Percentiles rank a stretch among this genome's conserved stretches.
Conservation (phyloP, 2,113 vertebrate species). For the Ceyx cyanopectus region DNA sequence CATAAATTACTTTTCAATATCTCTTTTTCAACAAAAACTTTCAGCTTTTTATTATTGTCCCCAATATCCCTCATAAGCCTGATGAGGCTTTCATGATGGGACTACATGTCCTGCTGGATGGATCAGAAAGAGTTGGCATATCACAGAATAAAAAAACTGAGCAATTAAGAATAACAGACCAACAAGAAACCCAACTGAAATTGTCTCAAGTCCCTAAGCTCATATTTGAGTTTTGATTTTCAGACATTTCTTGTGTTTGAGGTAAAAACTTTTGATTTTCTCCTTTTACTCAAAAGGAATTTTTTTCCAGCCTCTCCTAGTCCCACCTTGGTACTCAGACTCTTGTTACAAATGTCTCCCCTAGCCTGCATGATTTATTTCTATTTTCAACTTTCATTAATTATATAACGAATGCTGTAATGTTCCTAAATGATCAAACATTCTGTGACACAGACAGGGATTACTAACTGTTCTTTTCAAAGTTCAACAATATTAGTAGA, state of each 20-base stretch:
- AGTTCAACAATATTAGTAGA: not conserved
- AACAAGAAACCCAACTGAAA: not conserved
- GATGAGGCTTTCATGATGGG: not conserved
- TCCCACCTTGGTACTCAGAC: not conserved
- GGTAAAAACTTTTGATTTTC: not conserved
- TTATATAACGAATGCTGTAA: not conserved
- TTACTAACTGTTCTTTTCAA: not conserved
- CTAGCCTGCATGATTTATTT: not conserved
- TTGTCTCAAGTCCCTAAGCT: not conserved
- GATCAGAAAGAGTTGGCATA: not conserved
- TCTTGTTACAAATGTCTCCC: not conserved
- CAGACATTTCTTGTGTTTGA: not conserved
- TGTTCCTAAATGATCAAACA: not conserved
- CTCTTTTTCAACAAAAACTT: not conserved
- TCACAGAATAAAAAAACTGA: not conserved
- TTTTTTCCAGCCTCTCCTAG: not conserved
- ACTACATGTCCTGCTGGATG: not conserved
- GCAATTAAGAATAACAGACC: not conserved
- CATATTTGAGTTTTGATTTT: not conserved
- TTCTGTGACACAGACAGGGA: not conserved
- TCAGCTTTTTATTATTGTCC: not conserved
- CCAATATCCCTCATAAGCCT: not conserved
- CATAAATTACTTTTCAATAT: not conserved
- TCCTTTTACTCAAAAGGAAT: not conserved
- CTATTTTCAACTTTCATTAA: not conserved